Evolutionary conservation across 2,888 invertebrate species (phyloP), one percentile per base, ranked within the genome.

Genomic region (Lochmaea capreae): DNA sequence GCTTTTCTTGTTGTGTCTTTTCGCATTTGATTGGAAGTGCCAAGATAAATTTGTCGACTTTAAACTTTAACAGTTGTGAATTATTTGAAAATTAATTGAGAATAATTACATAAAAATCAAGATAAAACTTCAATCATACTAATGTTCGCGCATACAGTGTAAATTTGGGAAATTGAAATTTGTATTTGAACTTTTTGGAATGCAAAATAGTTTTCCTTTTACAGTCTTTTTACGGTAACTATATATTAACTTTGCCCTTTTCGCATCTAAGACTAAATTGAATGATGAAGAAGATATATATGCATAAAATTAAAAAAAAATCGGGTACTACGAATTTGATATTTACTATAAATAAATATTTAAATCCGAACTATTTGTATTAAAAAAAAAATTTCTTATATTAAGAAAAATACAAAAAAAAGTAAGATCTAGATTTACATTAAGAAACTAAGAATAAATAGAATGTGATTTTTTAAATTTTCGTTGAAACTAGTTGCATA

Each of bases 361-460:
- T 0, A 33, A 57, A 57, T 22, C 3, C 33, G 14, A 33, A 18
- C 16, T 33, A 46, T 46, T 46, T 12, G 4, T 46, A 59, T 10
- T 2, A 26, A 33, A 59, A 59, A 59, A 59, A 33, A 26, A 59
- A 33, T 59, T 59, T 26, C 33, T 59, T 59, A 26, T 59, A 59
- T 33, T 59, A 59, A 59, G 59, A 59, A 58, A 58, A 58, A 59
- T 59, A 33, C 16, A 14, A 33, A 59, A 59, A 58, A 33, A 57
- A 33, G 33, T 33, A 57, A 22, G 6, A 57, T 16, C 18, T 57
- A 26, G n/a, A 59, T 33, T 33, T 59, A 59, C n/a, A 8, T 59
- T 54, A 54, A 16, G 9, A 54, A 54, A 54, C 3, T 54, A 54
- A 18, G 16, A 16, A 16, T 33, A 33, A 33, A 33, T 33, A 54